Conservation (phyloP, 2,113 vertebrate species). For the Columba livia region DNA sequence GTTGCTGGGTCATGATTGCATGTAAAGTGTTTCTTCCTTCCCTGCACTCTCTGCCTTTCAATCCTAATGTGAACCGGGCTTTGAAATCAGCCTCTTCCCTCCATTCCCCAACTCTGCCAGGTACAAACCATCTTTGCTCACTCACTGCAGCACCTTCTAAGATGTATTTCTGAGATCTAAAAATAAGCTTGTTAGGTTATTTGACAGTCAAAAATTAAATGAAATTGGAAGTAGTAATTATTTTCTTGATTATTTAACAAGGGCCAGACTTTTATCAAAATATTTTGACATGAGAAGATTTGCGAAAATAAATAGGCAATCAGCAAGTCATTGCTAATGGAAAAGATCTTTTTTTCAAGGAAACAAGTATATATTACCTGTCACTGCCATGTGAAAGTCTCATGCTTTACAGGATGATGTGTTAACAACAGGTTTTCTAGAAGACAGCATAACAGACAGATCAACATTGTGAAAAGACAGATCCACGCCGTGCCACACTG, state of each 20-base stretch:
- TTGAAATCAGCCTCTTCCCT: neutral
- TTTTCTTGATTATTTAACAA: slow-evolving; percentile 65
- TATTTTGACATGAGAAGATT: slow-evolving; percentile 63
- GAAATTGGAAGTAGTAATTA: slow-evolving; percentile 65
- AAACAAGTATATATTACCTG: slow-evolving; percentile 61
- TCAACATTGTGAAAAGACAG: neutral
- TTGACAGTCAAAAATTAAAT: slow-evolving; percentile 63
- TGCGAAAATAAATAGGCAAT: slow-evolving; percentile 71
- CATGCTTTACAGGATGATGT: slow-evolving; percentile 22
- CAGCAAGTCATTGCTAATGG: slow-evolving; percentile 58
- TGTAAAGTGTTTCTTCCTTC: neutral
- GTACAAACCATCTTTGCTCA: slow-evolving; percentile 34
- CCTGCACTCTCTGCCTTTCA: neutral
- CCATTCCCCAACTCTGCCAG: neutral
- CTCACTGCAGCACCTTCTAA: slow-evolving; percentile 6
- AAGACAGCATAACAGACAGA: slow-evolving; percentile 42
- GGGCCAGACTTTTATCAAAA: slow-evolving; percentile 67
- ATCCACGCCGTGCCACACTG: neutral
- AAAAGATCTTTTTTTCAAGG: neutral
- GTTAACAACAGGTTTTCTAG: slow-evolving; percentile 29
- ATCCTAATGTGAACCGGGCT: neutral
- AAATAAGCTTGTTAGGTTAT: slow-evolving; percentile 67
- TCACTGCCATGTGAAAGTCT: slow-evolving; percentile 37
- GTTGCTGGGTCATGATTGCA: slow-evolving; percentile 21
- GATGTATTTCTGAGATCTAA: slow-evolving; percentile 30